These are phyloP conservation scores for Oophaga sylvatica DNA, from an alignment of 2,797 vertebrate genomes.

Conservation along the genomic window DNA sequence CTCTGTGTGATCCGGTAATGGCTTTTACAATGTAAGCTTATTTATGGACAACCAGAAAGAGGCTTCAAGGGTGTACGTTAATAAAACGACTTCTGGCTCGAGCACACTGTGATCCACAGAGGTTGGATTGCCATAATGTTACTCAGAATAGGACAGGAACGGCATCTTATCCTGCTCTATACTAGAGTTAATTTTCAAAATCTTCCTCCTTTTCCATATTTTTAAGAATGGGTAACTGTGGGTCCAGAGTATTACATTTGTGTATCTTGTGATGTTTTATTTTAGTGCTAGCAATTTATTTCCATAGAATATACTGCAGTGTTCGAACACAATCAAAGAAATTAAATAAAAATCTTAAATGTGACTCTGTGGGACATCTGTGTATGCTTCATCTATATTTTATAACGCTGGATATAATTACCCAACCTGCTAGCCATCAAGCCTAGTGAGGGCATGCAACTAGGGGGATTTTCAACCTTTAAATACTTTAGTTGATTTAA, in stretches of 20 bases:
- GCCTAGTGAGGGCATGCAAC: neutral
- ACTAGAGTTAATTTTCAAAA: too few species aligned
- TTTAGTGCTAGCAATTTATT: neutral
- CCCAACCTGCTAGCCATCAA: conserved; percentile 33
- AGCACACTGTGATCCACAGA: too few species aligned
- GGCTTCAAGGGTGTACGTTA: too few species aligned
- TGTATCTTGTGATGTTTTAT: neutral
- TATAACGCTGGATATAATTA: conserved; percentile 26
- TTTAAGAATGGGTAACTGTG: too few species aligned
- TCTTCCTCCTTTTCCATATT: too few species aligned
- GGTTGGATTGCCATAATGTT: too few species aligned
- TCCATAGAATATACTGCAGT: neutral
- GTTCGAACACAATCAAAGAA: neutral
- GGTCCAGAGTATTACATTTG: neutral
- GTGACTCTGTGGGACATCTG: conserved; percentile 8
- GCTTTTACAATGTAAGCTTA: too few species aligned
- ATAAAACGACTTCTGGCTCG: too few species aligned
- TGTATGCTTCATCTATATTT: conserved; percentile 42
- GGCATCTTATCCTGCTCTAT: too few species aligned
- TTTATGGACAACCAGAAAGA: too few species aligned
- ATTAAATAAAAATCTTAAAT: conserved; percentile 9
- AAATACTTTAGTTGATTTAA: conserved; percentile 22
- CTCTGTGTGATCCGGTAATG: too few species aligned
- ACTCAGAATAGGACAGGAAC: too few species aligned
- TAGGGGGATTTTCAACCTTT: conserved; percentile 8